Evolutionary conservation across 2,888 invertebrate species (phyloP).

Genomic region (Macrophya alboannulata): DNA sequence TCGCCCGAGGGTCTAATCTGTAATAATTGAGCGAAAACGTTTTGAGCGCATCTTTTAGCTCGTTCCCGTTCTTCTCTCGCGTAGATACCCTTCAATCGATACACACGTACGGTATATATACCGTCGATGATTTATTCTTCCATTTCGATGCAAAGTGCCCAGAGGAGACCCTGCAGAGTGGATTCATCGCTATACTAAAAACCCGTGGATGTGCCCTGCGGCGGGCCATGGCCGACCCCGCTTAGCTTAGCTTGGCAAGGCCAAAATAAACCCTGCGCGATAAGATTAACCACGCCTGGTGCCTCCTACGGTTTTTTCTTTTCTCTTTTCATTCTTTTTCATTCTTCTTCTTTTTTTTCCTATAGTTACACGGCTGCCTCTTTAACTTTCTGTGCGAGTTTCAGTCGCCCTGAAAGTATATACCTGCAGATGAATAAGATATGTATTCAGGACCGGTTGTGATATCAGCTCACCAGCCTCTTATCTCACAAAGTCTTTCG

Average conservation of each 20-base stretch:
- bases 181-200: conserved; percentile 35
- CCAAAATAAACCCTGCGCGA: conserved; percentile 43
- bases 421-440: background rate
- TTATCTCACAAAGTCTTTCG: conserved; percentile 10
- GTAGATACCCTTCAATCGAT: conserved; percentile 27
- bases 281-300: conserved; percentile 45
- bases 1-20: conserved; percentile 65
- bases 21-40: conserved; percentile 67
- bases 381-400: background rate
- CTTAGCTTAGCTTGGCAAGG: conserved; percentile 36
- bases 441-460: conserved; percentile 42
- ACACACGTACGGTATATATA: background rate
- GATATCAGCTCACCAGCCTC: conserved; percentile 23
- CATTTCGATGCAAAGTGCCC: conserved; percentile 66
- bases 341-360: background rate
- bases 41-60: background rate
- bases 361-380: background rate
- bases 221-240: conserved; percentile 40
- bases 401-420: background rate
- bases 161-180: conserved; percentile 36
- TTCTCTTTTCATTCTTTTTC: background rate
- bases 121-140: conserved; percentile 61
- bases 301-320: background rate
- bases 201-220: conserved; percentile 35
- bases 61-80: background rate